Evolutionary conservation across 2,113 vertebrate species (phyloP), one percentile per base, ranked within the genome.

Genomic region (Microtus montanus): DNA sequence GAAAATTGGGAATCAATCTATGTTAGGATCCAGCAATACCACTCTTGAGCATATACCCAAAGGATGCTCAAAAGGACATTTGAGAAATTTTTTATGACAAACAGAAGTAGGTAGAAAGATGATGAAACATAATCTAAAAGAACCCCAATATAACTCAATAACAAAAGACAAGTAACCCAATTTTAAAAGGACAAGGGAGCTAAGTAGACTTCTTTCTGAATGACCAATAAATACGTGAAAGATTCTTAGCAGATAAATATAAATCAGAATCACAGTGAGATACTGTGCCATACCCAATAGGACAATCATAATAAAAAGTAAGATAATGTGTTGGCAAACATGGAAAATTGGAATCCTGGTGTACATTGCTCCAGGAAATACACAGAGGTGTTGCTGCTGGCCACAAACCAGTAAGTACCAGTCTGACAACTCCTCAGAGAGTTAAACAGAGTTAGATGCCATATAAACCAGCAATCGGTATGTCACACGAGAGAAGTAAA

Each of bases 401-500:
- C 28, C 12, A 5, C 63, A 66, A 20, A 47, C 41, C 41, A 85
- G 26, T 64, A 35, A 58, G 35, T 64, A 35, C 41, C 13, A 64
- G 58, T 54, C n/a, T 4, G 17, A 33, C 3, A 77, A 49, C n/a
- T 54, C 61, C 44, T 78, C 61, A 20, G 61, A 92, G 63, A 68
- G 44, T 58, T 41, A 68, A 87, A 33, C 49, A 52, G 58, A 66
- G 44, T 75, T 87, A 68, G 58, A 49, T 78, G n/a, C 35, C 47
- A 54, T 78, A 78, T 68, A 63, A 86, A 38, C 73, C 44, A 92
- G 64, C 30, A 28, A 63, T 17, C 68, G 14, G 47, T 44, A 15
- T 87, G 38, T 33, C 35, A 86, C 61, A 49, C 61, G 87, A 92
- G 73, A 92, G 82, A 78, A 87, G 78, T 77, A 33, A 92, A 52